Base-by-base conservation (phyloP, 2,113 vertebrate species). In the Callipepla squamata region DNA sequence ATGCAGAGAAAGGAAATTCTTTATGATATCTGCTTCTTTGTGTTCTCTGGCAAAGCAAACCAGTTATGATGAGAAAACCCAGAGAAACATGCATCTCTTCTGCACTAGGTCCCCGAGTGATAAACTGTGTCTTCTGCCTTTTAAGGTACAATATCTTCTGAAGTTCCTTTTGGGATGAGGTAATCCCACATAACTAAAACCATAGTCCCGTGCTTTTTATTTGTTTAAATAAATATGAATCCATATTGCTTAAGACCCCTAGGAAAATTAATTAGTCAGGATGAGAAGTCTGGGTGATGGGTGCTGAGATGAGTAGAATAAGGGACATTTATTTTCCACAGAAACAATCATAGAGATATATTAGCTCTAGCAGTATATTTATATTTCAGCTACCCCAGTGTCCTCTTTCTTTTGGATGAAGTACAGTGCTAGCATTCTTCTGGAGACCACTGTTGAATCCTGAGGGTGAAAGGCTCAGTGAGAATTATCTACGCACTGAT, bases 111-210 rank as follows among this genome's bases (percentile, higher is more conserved):
- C 34, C 32, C 2, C 34, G 3, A 4, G 10, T 72, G 44, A 21
- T n/a, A 25, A 68, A 47, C 47, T 0, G 0, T 30, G 26, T 36
- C 22, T 76, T 73, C 13, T 42, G 22, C 40, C 25, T 76, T 65
- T 11, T 55, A 55, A 28, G 0, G 0, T 7, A 34, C 0, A 0
- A 0, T 38, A 20, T 9, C 19, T 85, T 62, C 42, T 66, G 25
- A 67, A 44, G 11, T 13, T 26, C 4, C 13, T 32, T 80, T 72
- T 42, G 59, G 51, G 25, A 34, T 9, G 4, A 62, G 6, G 15
- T 38, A 75, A 32, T 15, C 57, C 5, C 26, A 14, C 21, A 50
- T 0, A 13, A 65, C 14, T 68, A 38, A 20, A 89, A 77, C 38
- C 1, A 3, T 26, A 11, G 3, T 42, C 42, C 34, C 84, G 17